These are phyloP conservation scores for Eremophila alpestris DNA, from an alignment of 2,797 vertebrate species.

Conservation along the genomic window DNA sequence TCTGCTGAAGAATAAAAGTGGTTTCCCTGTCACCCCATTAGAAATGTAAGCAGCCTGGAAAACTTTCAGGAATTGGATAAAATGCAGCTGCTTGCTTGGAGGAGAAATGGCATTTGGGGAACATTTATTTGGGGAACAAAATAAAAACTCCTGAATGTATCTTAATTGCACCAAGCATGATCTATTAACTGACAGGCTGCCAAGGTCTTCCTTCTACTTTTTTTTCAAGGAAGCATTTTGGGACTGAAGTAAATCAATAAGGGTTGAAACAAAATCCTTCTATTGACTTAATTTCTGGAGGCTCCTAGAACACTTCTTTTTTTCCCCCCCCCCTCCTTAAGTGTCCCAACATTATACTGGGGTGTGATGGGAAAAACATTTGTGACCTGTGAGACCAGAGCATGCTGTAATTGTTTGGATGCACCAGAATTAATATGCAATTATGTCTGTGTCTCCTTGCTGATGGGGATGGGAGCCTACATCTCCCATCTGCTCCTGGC, in stretches of 20 bases:
- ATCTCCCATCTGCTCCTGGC: slow-evolving; percentile 83
- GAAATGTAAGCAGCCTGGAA: slow-evolving; percentile 33
- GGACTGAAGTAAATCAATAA: slow-evolving; percentile 38
- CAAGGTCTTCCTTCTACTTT: background rate
- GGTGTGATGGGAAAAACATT: slow-evolving; percentile 44
- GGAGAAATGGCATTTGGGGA: background rate
- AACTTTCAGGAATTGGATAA: background rate
- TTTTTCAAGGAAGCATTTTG: slow-evolving; percentile 43
- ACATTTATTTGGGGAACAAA: background rate
- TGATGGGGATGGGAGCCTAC: slow-evolving; percentile 71
- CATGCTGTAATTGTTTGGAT: slow-evolving; percentile 70
- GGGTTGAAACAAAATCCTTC: slow-evolving; percentile 31
- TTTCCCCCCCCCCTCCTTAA: background rate
- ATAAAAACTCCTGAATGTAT: background rate
- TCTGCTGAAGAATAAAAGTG: slow-evolving; percentile 28
- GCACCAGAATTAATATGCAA: slow-evolving; percentile 76
- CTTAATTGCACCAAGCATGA: slow-evolving; percentile 43
- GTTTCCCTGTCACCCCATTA: background rate
- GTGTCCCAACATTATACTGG: background rate
- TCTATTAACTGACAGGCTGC: slow-evolving; percentile 53
- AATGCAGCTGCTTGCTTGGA: slow-evolving; percentile 28
- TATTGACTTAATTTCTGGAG: slow-evolving; percentile 48
- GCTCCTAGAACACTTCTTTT: background rate
- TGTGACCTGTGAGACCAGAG: slow-evolving; percentile 54
- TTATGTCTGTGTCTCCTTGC: slow-evolving; percentile 67